Percentiles rank a stretch among this genome's conserved stretches.
Evolutionary conservation across 1,140 invertebrate genomes (phyloP).

Genomic region (Bemisia tabaci): DNA sequence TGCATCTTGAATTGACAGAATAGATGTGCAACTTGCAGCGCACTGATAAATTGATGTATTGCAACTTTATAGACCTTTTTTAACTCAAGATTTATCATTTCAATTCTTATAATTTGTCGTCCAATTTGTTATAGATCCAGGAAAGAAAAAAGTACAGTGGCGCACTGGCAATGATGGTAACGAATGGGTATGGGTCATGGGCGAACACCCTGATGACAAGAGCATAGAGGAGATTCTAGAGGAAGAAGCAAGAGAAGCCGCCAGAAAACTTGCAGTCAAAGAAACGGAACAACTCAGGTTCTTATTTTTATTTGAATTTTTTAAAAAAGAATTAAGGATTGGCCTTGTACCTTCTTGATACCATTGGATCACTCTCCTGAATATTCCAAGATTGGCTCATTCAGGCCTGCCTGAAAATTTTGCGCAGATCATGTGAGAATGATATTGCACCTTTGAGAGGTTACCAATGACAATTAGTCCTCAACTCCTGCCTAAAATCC

Average conservation of each 20-base stretch:
- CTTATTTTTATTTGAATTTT: slow-evolving; percentile 19
- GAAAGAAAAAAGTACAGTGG: slow-evolving; percentile 43
- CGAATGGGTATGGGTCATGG: slow-evolving; percentile 48
- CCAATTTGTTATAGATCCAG: slow-evolving; percentile 12
- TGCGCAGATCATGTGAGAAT: too few relatives aligned
- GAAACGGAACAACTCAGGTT: slow-evolving; percentile 44
- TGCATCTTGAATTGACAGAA: too few relatives aligned
- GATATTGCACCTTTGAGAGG: too few relatives aligned
- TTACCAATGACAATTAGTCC: too few relatives aligned
- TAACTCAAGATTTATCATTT: too few relatives aligned
- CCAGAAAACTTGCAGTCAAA: slow-evolving; percentile 39
- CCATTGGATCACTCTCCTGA: too few relatives aligned
- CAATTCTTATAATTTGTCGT: slow-evolving; percentile 18
- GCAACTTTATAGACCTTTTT: too few relatives aligned
- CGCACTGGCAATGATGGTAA: slow-evolving; percentile 40
- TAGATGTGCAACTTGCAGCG: too few relatives aligned
- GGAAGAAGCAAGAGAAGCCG: slow-evolving; percentile 42
- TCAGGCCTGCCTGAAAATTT: too few relatives aligned
- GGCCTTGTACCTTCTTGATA: not conserved
- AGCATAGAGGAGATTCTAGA: slow-evolving; percentile 44
- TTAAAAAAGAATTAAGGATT: not conserved
- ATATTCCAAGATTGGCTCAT: too few relatives aligned
- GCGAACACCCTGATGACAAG: slow-evolving; percentile 44
- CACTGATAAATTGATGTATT: too few relatives aligned
- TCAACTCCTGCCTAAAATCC: too few relatives aligned